These are phyloP conservation scores for Azemiops feae DNA, from an alignment of 2,113 vertebrate genomes.

Conservation along the genomic window DNA sequence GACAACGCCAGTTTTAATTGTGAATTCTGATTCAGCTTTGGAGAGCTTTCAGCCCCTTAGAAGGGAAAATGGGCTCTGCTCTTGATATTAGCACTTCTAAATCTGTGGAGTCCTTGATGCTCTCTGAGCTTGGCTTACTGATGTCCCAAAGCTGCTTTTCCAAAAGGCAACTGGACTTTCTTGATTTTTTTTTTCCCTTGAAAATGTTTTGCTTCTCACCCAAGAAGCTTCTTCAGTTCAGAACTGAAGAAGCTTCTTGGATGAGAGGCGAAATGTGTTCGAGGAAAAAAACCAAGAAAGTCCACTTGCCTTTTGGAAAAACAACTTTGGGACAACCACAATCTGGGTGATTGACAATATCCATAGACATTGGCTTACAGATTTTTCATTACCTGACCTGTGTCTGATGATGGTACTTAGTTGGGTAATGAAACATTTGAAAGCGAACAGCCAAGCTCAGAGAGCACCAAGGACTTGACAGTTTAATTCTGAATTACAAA, in stretches of 20 bases:
- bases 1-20: background rate
- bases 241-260: background rate
- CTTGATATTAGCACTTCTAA: background rate
- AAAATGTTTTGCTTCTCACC: background rate
- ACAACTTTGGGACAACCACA: too few species aligned
- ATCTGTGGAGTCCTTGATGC: background rate
- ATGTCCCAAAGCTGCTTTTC: background rate
- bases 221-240: background rate
- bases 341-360: too few species aligned
- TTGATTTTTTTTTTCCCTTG: background rate
- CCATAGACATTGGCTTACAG: background rate
- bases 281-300: background rate
- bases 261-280: background rate
- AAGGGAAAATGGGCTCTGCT: background rate
- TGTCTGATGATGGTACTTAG: background rate
- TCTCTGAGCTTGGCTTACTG: background rate
- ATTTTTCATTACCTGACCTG: background rate
- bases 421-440: background rate
- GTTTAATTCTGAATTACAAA: background rate
- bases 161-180: background rate
- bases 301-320: background rate
- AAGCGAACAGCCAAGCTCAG: background rate
- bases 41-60: background rate
- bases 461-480: background rate
- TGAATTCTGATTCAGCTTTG: background rate